Conservation (phyloP, 2,888 invertebrate species). For the Theretra japonica region DNA sequence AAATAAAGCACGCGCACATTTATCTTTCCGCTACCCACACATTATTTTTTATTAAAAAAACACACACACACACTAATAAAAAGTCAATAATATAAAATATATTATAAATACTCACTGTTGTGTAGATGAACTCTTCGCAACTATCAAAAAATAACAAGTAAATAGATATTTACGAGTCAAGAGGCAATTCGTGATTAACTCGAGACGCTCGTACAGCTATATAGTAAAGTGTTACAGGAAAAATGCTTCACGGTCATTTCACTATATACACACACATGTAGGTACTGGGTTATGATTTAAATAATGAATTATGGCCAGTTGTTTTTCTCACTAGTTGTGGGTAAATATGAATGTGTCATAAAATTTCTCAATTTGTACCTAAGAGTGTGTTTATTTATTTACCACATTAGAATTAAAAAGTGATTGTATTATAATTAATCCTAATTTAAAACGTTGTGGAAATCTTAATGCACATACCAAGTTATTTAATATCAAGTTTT, state of each 20-base stretch:
- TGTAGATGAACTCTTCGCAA: background rate
- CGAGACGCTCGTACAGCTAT: constrained; percentile 25
- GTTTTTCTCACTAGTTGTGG: background rate
- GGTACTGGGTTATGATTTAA: background rate
- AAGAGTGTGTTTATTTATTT: no score
- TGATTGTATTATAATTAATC: background rate
- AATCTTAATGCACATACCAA: no score
- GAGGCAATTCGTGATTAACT: constrained; percentile 20
- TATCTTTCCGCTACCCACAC: background rate
- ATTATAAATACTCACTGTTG: background rate
- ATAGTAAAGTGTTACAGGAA: constrained; percentile 31
- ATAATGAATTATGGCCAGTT: background rate
- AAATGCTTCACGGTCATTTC: background rate
- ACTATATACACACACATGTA: background rate
- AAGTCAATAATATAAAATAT: background rate
- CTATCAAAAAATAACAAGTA: background rate
- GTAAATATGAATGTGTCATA: no score
- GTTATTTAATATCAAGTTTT: no score
- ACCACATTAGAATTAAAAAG: no score
- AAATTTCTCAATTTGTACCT: no score
- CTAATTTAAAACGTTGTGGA: background rate
- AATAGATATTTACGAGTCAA: constrained; percentile 13
- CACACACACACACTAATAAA: background rate
- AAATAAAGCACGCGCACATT: background rate
- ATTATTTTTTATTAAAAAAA: background rate